phyloP scores from a whole-genome alignment of 2,797 vertebrate species.

The Mormyrops boulengeri region DNA sequence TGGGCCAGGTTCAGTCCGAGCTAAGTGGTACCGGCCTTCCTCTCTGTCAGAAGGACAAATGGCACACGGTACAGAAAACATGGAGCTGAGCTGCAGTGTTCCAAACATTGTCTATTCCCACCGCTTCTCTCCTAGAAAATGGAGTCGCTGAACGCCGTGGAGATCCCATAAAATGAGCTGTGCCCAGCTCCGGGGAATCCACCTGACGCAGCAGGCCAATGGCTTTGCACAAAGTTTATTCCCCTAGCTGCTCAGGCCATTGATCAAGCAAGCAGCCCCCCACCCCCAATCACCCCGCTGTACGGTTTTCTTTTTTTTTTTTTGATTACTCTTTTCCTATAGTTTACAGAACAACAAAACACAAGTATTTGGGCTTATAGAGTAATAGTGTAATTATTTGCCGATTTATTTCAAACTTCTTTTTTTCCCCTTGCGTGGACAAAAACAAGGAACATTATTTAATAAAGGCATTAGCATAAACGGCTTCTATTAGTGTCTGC shows the following conservation, averaged over 20 bases:
- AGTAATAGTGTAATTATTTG: not conserved
- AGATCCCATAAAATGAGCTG: not conserved
- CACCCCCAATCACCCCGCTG: not conserved
- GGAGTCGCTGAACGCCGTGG: conserved; percentile 14
- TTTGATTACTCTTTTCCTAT: not conserved
- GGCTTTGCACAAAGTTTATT: not conserved
- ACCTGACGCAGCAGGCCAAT: not conserved
- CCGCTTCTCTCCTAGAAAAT: conserved; percentile 35
- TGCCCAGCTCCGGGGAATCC: not conserved
- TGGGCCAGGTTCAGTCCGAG: conserved; percentile 58
- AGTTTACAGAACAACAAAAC: conserved; percentile 9
- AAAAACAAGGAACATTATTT: not conserved
- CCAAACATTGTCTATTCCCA: conserved; percentile 27
- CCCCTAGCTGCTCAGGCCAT: not conserved
- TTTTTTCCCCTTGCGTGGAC: not conserved
- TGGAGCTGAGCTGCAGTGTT: conserved; percentile 62
- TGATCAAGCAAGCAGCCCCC: not conserved
- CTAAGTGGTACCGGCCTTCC: conserved; percentile 59
- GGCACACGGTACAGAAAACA: conserved; percentile 61
- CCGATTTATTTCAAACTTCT: not conserved
- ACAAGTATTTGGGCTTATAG: not conserved
- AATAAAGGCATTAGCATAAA: not conserved
- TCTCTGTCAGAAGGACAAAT: conserved; percentile 65
- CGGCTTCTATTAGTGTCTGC: not conserved
- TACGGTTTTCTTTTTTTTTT: not conserved